phyloP scores from a whole-genome alignment of 2,797 vertebrate genomes.

The Pelochelys cantorii region DNA sequence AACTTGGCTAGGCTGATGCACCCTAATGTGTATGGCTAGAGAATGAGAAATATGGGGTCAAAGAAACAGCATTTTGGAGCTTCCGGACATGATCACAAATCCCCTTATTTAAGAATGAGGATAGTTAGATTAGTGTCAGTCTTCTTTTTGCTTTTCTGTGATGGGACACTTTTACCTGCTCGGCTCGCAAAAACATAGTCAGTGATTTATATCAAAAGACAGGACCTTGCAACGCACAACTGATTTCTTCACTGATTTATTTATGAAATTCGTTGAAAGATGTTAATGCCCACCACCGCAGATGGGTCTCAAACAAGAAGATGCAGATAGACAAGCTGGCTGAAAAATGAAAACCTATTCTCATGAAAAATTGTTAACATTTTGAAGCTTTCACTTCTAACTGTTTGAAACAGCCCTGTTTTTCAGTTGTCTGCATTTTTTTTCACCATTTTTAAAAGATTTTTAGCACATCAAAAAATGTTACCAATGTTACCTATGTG shows the following conservation, averaged over 20 bases:
- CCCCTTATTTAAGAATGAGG: slow-evolving; percentile 5
- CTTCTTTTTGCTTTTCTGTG: not conserved
- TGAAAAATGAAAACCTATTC: not conserved
- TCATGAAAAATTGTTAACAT: not conserved
- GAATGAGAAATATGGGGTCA: not conserved
- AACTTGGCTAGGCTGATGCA: not conserved
- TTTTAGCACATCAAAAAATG: slow-evolving; percentile 57
- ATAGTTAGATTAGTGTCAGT: slow-evolving; percentile 34
- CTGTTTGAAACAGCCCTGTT: not conserved
- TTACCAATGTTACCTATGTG: slow-evolving; percentile 53
- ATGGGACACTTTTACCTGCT: slow-evolving; percentile 4
- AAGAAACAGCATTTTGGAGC: not conserved
- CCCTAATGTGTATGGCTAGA: not conserved
- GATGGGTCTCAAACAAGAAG: not conserved
- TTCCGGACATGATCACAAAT: slow-evolving; percentile 20
- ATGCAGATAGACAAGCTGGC: not conserved
- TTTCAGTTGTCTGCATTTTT: not conserved
- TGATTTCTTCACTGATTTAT: not conserved
- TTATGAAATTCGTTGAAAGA: not conserved
- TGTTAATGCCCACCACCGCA: accelerated
- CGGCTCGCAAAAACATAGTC: not conserved
- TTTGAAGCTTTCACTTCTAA: not conserved
- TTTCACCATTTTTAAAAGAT: slow-evolving; percentile 51
- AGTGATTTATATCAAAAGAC: not conserved
- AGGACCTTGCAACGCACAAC: not conserved